Percentiles rank a stretch among this genome's conserved stretches.
Conservation (phyloP, 2,888 invertebrate species). For the Mactromeris polynyma region DNA sequence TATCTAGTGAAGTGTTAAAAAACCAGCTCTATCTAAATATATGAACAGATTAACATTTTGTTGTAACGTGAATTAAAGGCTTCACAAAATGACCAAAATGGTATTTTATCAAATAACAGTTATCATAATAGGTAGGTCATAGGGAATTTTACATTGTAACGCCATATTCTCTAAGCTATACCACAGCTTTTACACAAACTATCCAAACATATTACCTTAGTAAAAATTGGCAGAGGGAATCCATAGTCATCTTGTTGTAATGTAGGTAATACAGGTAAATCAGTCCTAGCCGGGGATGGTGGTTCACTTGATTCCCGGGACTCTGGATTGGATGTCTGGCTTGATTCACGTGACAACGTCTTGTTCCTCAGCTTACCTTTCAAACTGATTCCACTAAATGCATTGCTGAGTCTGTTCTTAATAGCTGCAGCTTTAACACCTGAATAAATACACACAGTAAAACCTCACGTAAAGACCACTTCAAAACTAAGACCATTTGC, state of each 20-base stretch:
- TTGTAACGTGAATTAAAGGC: no score
- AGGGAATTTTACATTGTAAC: no score
- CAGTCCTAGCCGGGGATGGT: conserved; percentile 51
- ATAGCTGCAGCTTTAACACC: conserved; percentile 74
- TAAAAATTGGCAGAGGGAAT: conserved; percentile 95
- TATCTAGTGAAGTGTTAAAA: no score
- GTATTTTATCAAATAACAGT: no score
- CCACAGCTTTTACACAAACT: no score
- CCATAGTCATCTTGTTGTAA: conserved; percentile 91
- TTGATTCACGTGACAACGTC: conserved; percentile 46
- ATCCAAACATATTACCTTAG: conserved; percentile 89
- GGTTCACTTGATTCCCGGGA: conserved; percentile 59
- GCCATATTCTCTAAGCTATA: no score
- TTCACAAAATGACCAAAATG: no score
- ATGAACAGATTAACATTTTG: no score
- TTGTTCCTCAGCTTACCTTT: conserved; percentile 62
- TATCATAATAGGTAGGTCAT: no score
- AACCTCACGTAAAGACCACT: not conserved
- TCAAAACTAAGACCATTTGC: no score
- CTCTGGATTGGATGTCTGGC: conserved; percentile 43
- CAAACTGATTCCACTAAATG: conserved; percentile 73
- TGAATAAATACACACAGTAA: conserved; percentile 15
- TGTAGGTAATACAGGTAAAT: conserved; percentile 51
- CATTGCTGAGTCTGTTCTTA: conserved; percentile 77
- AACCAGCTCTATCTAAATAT: no score